Conservation (phyloP, 1,140 invertebrate species). For the Samia ricini region DNA sequence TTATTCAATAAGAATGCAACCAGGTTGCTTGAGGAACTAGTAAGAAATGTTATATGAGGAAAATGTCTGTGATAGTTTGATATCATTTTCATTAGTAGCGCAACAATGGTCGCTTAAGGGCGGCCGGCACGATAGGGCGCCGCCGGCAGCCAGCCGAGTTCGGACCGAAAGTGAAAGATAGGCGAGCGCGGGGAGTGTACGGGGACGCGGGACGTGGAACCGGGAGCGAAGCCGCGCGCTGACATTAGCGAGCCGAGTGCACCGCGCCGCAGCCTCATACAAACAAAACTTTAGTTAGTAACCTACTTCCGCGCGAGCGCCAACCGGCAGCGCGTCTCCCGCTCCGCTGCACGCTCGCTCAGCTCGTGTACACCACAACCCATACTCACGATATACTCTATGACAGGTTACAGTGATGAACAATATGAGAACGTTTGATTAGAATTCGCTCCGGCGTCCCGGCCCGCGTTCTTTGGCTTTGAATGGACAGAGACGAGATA, state of each 20-base stretch:
- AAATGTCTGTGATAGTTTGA: not conserved
- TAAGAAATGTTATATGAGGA: not conserved
- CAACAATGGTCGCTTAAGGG: conserved; percentile 25
- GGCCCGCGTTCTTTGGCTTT: conserved; percentile 34
- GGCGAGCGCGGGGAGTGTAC: conserved; percentile 34
- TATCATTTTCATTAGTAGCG: not conserved
- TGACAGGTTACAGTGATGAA: conserved; percentile 66
- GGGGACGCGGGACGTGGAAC: conserved; percentile 22
- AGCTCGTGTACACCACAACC: conserved; percentile 27
- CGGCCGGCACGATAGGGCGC: conserved; percentile 43
- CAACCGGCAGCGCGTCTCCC: conserved; percentile 60
- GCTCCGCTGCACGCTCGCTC: conserved; percentile 46
- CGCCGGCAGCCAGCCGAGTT: conserved; percentile 43
- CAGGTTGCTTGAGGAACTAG: not conserved
- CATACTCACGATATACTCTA: conserved; percentile 38
- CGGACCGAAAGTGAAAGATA: conserved; percentile 54
- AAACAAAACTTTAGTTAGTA: conserved; percentile 77
- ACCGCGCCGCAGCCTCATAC: conserved; percentile 73
- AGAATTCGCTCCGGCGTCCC: conserved; percentile 33
- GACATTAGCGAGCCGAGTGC: conserved; percentile 53
- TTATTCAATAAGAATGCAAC: not conserved
- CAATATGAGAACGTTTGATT: conserved; percentile 47
- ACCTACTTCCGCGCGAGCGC: conserved; percentile 76
- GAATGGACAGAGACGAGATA: conserved; percentile 58
- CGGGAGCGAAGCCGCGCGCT: conserved; percentile 46